Evolutionary conservation across 2,888 invertebrate species (phyloP), one percentile per base, ranked within the genome.

Genomic region (Eupithecia inturbata): DNA sequence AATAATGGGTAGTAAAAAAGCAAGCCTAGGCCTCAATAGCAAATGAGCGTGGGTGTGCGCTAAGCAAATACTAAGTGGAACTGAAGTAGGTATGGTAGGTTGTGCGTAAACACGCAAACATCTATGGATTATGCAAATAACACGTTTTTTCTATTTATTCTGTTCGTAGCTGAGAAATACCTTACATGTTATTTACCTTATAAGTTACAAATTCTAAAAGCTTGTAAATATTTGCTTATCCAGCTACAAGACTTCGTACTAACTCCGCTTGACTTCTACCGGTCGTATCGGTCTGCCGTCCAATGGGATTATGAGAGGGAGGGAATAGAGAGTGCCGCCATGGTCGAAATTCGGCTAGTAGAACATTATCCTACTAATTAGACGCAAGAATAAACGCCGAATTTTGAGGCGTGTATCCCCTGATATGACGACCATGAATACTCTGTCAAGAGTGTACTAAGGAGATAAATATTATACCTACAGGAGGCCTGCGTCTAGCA

Each of bases 101-200:
- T 71, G 64, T 63, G 62, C 22, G 71, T 77, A 80, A 82, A 82
- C 72, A 80, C 68, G 63, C 79, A 84, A 83, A 84, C 82, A 82
- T 79, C 78, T 79, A 82, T 60, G 63, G 41, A 75, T 70, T 74
- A 67, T 71, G 74, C 68, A 82, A 79, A 80, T 77, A 84, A 75
- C 73, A 49, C 68, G 74, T 71, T 77, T 57, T 79, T 75, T 74
- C 75, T 75, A 64, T 77, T 77, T 77, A 77, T 74, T 71, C 67
- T 74, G 41, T 74, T 76, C 63, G 26, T 53, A 62, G 72, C 73
- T 75, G 69, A 68, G 36, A 67, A 28, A 53, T 81, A 19, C 28
- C 62, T 31, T 7, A 10, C 9, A 19, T 16, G 28, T 31, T 31
- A 19, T 62, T 31, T 62, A 31, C 22, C 62, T 19, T 31, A 16